phyloP scores from a whole-genome alignment of 1,140 invertebrate genomes.

The Monomorium pharaonis region DNA sequence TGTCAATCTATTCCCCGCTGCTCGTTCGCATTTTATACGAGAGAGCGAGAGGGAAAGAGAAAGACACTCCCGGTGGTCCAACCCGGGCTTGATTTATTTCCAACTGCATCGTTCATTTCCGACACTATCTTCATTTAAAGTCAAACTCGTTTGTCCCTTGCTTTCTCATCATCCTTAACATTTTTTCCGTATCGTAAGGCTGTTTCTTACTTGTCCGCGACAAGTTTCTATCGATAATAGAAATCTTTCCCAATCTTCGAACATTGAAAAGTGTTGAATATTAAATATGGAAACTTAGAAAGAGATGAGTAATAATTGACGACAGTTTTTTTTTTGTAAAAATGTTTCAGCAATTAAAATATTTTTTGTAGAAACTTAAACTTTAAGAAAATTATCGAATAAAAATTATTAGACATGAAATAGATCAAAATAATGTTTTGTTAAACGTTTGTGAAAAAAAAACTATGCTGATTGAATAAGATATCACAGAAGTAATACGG shows the following conservation, averaged over 20 bases:
- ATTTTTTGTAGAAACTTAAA: neutral
- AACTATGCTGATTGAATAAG: neutral
- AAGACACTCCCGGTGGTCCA: constrained; percentile 45
- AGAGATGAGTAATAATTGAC: neutral
- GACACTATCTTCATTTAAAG: constrained; percentile 68
- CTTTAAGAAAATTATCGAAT: neutral
- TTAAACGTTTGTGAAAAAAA: neutral
- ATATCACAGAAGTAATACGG: no score
- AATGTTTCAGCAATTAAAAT: neutral
- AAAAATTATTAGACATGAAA: neutral
- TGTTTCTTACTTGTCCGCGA: constrained; percentile 3
- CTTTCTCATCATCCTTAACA: neutral
- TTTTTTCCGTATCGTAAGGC: constrained; percentile 59
- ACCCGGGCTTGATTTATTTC: constrained; percentile 66
- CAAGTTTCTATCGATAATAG: constrained; percentile 62
- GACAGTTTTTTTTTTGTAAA: neutral
- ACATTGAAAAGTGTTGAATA: neutral
- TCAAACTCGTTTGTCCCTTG: constrained; percentile 19
- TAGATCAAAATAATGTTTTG: neutral
- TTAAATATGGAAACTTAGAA: neutral
- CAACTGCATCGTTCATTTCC: constrained; percentile 65
- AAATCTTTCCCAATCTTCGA: constrained; percentile 34
- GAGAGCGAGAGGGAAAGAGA: neutral
- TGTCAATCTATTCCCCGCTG: constrained; percentile 64
- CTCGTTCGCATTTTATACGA: constrained; percentile 45